Conservation (phyloP, 53 echinoderm and acorn worm species). For the Echinometra lucunter region DNA sequence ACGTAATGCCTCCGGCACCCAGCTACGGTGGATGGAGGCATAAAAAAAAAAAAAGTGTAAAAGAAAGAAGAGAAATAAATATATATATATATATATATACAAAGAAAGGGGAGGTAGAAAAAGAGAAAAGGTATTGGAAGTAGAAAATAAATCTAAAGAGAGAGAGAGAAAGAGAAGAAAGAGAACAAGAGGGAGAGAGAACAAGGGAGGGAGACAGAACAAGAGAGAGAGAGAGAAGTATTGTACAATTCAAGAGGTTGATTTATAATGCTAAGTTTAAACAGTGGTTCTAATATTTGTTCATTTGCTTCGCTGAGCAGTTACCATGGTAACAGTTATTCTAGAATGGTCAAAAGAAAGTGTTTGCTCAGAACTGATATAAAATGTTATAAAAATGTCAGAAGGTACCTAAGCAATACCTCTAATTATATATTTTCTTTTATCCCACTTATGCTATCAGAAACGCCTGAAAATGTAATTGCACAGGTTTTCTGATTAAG, state of each 20-base stretch:
- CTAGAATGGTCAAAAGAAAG: background rate
- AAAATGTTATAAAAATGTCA: conserved; percentile 51
- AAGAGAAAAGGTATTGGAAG: background rate
- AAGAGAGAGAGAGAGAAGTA: too few species aligned
- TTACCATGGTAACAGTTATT: conserved; percentile 58
- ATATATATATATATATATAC: too few species aligned
- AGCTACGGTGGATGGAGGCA: too few species aligned
- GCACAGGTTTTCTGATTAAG: background rate
- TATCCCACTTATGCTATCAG: conserved; percentile 12
- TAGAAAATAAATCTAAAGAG: background rate
- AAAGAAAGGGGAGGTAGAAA: background rate
- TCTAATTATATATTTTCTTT: background rate
- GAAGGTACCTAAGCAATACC: background rate
- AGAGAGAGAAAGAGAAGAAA: background rate
- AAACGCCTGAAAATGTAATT: background rate
- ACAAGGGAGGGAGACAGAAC: background rate
- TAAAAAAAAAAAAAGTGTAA: too few species aligned
- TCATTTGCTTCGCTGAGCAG: conserved; percentile 38
- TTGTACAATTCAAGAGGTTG: conserved; percentile 28
- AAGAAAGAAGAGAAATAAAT: background rate
- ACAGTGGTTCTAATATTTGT: conserved; percentile 41
- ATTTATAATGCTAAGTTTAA: conserved; percentile 47
- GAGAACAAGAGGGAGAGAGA: background rate
- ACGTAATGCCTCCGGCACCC: too few species aligned
- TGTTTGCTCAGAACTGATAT: conserved; percentile 34